Evolutionary conservation across 1,140 invertebrate species (phyloP).

Genomic region (Camponotus pennsylvanicus): DNA sequence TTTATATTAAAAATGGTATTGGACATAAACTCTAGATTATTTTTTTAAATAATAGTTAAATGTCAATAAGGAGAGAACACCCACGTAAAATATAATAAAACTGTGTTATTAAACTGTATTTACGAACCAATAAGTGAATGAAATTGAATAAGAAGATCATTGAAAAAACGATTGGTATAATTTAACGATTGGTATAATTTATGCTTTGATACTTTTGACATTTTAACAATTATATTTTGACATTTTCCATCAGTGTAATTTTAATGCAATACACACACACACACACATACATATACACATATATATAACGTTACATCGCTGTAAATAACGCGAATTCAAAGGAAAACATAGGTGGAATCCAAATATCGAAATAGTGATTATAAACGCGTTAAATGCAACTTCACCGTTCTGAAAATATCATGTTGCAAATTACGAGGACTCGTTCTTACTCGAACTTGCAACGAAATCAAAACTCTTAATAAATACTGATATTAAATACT

Average conservation of each 20-base stretch:
- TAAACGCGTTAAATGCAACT: not conserved
- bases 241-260: not conserved
- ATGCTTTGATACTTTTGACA: not conserved
- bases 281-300: not conserved
- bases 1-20: not conserved
- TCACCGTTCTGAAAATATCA: conserved; percentile 18
- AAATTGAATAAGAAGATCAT: conserved; percentile 35
- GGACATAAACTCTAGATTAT: not conserved
- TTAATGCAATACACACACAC: not conserved
- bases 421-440: not conserved
- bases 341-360: not conserved
- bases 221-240: conserved; percentile 11
- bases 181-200: not conserved
- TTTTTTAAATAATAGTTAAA: conserved; percentile 1
- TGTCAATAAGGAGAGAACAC: not conserved
- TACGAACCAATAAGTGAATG: not conserved
- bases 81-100: conserved; percentile 10
- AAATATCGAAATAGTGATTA: not conserved
- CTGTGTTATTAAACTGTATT: not conserved
- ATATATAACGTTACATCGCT: not conserved
- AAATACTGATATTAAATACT: not conserved
- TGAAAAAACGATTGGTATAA: not conserved
- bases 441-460: not conserved
- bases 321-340: not conserved
- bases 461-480: conserved; percentile 2